phyloP scores from a whole-genome alignment of 2,113 vertebrate genomes.

The Lynx canadensis region DNA sequence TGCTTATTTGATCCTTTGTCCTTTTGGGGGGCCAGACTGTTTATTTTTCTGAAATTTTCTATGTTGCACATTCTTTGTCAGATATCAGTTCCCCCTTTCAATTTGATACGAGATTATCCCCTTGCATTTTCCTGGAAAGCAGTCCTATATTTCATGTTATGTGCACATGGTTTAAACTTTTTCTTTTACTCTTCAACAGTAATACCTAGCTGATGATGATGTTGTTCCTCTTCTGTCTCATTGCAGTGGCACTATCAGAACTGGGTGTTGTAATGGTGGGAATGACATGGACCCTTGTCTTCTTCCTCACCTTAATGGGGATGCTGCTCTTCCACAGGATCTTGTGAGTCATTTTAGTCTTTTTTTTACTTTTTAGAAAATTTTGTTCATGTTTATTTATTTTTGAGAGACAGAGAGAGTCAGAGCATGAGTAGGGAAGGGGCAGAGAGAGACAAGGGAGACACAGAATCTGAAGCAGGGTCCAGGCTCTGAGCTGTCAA shows the following conservation, averaged over 20 bases:
- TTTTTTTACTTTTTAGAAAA: too few species aligned
- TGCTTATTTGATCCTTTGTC: slow-evolving; percentile 24
- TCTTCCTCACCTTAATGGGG: not conserved
- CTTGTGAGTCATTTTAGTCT: not conserved
- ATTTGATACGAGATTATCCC: not conserved
- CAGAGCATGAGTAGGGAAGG: too few species aligned
- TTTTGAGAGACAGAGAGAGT: too few species aligned
- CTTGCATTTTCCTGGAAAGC: slow-evolving; percentile 52
- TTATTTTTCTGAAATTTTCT: not conserved
- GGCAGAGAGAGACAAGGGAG: too few species aligned
- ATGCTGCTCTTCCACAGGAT: not conserved
- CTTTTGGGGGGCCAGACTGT: not conserved
- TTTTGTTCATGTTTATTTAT: too few species aligned
- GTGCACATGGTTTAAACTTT: not conserved
- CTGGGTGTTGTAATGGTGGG: not conserved
- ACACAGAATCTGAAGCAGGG: too few species aligned
- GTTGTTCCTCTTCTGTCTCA: not conserved
- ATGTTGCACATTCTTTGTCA: not conserved
- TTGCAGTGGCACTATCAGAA: not conserved
- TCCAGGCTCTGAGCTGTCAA: too few species aligned
- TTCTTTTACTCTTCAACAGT: not conserved
- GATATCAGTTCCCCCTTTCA: not conserved
- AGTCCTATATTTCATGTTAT: not conserved
- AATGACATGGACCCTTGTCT: not conserved
- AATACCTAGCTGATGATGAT: not conserved